Conservation (phyloP, 2,888 invertebrate species). For the Lacanobia oleracea region DNA sequence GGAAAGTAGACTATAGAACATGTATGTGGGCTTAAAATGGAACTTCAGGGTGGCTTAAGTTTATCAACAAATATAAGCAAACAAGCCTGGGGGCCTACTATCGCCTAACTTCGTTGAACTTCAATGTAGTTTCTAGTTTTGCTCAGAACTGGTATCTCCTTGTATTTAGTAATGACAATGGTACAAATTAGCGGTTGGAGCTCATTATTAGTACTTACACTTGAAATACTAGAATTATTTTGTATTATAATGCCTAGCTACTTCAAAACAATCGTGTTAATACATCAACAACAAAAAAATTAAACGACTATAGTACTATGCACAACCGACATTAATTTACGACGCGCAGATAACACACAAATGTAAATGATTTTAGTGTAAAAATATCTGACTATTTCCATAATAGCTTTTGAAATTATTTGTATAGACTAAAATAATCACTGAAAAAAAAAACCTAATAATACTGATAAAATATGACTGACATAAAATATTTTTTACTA, state of each 20-base stretch:
- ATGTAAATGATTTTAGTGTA: background rate
- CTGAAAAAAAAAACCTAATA: no score
- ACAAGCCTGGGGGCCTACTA: slow-evolving; percentile 36
- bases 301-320: background rate
- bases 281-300: background rate
- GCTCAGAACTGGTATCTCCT: slow-evolving; percentile 23
- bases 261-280: no score
- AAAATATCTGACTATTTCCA: background rate
- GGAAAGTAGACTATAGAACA: slow-evolving; percentile 22
- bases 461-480: no score
- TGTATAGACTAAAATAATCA: background rate
- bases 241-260: no score
- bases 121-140: slow-evolving; percentile 48
- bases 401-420: slow-evolving; percentile 1
- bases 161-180: slow-evolving; percentile 13
- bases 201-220: slow-evolving; percentile 1
- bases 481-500: no score
- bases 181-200: slow-evolving; percentile 1
- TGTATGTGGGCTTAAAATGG: slow-evolving; percentile 16
- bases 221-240: no score
- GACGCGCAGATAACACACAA: background rate
- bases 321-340: background rate
- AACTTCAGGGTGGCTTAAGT: slow-evolving; percentile 45
- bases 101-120: slow-evolving; percentile 32
- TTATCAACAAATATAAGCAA: slow-evolving; percentile 48